phyloP scores from a whole-genome alignment of 2,113 vertebrate genomes.

The Pteruthius melanotis region DNA sequence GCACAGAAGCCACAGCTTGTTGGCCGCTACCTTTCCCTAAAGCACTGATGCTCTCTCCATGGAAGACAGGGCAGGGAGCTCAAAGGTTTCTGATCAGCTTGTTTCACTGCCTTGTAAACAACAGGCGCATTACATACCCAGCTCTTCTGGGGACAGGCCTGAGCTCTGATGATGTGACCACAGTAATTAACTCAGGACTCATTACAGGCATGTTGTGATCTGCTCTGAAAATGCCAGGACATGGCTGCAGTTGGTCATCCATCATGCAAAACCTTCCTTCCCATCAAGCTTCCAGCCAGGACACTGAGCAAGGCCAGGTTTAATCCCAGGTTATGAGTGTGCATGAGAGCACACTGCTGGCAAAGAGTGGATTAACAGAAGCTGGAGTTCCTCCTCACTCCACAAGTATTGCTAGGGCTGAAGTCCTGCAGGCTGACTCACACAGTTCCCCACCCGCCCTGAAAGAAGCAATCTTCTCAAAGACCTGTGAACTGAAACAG shows the following conservation, averaged over 20 bases:
- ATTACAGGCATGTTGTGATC: background rate
- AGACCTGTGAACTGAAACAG: background rate
- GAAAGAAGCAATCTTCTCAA: background rate
- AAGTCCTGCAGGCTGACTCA: conserved; percentile 31
- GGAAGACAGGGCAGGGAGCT: background rate
- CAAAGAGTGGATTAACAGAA: background rate
- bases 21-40: background rate
- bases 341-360: background rate
- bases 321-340: background rate
- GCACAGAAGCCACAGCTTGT: background rate
- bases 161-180: background rate
- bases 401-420: background rate
- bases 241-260: background rate
- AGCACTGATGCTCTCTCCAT: accelerated
- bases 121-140: background rate
- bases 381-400: background rate
- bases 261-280: background rate
- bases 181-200: background rate
- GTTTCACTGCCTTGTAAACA: background rate
- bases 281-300: background rate
- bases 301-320: background rate
- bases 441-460: background rate
- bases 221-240: background rate
- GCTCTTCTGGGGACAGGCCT: background rate
- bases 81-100: background rate